Percentiles rank a stretch among this genome's conserved stretches.
Conservation (phyloP, 2,113 vertebrate species). For the Solenodon paradoxus region DNA sequence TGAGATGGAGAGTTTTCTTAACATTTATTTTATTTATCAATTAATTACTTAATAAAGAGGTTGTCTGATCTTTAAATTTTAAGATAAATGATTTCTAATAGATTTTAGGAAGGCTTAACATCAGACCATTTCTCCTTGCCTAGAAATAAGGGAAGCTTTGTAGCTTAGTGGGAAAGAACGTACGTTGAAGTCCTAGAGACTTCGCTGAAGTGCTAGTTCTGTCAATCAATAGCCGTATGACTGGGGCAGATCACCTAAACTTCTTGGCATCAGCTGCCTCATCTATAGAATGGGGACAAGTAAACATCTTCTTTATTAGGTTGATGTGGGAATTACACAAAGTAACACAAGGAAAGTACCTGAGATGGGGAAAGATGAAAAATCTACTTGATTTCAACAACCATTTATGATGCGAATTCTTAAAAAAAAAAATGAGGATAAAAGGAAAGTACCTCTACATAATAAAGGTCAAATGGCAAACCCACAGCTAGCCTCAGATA, state of each 20-base stretch:
- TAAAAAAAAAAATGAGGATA: too few relatives aligned
- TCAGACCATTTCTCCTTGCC: neutral
- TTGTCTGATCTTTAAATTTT: neutral
- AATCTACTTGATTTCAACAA: too few relatives aligned
- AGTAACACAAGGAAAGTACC: neutral
- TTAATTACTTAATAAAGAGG: neutral
- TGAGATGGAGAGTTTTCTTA: neutral
- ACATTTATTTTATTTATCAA: neutral
- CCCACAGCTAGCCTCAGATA: too few relatives aligned
- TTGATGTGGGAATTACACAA: neutral
- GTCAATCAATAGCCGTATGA: neutral
- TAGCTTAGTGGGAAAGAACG: neutral
- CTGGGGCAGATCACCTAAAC: neutral
- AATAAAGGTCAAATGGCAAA: too few relatives aligned
- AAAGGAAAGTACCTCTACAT: too few relatives aligned
- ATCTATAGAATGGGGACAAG: neutral
- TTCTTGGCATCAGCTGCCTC: neutral
- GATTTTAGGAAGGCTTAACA: neutral
- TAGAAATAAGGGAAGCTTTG: neutral
- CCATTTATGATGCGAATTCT: too few relatives aligned
- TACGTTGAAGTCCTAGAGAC: neutral
- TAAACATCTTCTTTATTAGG: neutral
- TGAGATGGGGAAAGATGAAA: neutral
- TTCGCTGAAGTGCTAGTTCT: neutral
- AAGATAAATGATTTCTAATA: neutral